Evolutionary conservation across 2,797 vertebrate genomes (phyloP), one percentile per base, ranked within the genome.

Genomic region (Urocyon cinereoargenteus): DNA sequence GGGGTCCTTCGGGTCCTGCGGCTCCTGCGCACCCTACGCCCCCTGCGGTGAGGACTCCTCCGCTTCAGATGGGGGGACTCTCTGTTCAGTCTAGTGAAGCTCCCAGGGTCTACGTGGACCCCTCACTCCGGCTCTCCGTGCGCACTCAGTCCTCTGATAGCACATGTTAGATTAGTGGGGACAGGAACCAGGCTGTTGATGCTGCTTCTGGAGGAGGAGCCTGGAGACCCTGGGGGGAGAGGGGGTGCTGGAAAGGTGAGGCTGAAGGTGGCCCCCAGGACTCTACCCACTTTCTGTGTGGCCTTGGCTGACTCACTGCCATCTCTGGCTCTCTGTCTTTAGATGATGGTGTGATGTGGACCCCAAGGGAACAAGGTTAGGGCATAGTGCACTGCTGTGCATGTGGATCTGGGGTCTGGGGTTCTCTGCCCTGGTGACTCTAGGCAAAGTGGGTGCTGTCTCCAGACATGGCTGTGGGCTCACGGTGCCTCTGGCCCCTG

Each of bases 1-100:
- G 99, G 99, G 0, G 99, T 99, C 83, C 99, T 99, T 16, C 98
- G 99, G 75, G 99, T 99, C 5, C 99, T 99, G 57, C 98, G 99
- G 83, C 98, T 99, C 94, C 98, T 99, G 72, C 99, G 99, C 68
- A 99, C 99, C 22, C 98, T 99, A 24, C 99, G 99, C 66, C 99
- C 99, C 12, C 99, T 99, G 98, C 99, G 99, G 99, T 99, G 98
- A 77, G 97, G 97, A 53, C 79, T 62, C 28, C 36, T 10, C 15
- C 3, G 4, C 5, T 0, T 1, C 0, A 1, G 5, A 2, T 14
- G 18, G 78, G 59, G 55, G 55, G 28, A 28, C 2, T 49, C 26
- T 45, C 45, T 53, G 40, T 21, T 9, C 34, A 5, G 6, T 40
- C 11, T 10, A 1, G 18, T n/a, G 64, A 62, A 49, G 21, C 18